phyloP scores from a whole-genome alignment of 2,113 vertebrate genomes.

The Dasyprocta punctata region DNA sequence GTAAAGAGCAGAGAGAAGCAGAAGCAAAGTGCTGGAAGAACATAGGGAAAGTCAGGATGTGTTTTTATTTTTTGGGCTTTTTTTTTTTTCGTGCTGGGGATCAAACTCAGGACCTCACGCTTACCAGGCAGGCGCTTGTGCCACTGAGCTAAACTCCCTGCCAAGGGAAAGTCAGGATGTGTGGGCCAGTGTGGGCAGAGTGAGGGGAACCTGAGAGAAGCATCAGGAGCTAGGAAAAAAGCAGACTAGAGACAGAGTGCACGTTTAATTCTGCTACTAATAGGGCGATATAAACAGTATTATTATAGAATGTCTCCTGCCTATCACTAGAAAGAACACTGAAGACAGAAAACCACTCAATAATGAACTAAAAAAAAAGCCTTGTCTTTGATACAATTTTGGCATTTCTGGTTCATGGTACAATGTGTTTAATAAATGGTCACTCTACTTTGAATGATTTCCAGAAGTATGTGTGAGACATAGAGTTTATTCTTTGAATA shows the following conservation, averaged over 20 bases:
- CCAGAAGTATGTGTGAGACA: neutral
- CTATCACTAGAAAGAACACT: neutral
- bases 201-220: neutral
- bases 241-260: neutral
- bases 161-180: no score
- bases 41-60: no score
- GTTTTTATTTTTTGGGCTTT: no score
- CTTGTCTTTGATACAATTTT: neutral
- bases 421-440: conserved; percentile 57
- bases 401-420: neutral
- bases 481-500: conserved; percentile 1
- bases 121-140: no score
- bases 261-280: neutral
- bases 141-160: no score
- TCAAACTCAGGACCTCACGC: no score
- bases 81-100: no score
- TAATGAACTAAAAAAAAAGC: neutral
- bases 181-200: neutral
- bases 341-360: neutral
- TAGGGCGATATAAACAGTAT: neutral
- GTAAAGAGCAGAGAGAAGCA: neutral
- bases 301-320: conserved; percentile 3
- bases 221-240: neutral
- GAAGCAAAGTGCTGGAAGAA: neutral
- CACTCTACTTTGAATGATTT: neutral